Base-by-base conservation (phyloP, 2,797 vertebrate species). In the Poecilia velifera region DNA sequence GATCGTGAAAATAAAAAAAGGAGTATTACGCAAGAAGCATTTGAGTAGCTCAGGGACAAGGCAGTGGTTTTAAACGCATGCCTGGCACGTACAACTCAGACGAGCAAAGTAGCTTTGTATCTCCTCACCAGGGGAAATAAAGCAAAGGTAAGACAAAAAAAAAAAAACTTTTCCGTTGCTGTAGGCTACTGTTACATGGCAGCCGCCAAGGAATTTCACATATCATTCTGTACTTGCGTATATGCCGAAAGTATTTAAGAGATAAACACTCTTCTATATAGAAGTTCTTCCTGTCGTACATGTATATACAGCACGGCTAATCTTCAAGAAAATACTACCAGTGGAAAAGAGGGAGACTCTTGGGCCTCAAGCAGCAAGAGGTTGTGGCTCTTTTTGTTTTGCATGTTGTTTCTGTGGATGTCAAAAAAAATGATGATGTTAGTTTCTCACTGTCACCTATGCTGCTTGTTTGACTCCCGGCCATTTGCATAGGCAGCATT, bases 81-180 rank as follows among this genome's bases (percentile, higher is more conserved):
- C 93, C 82, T 92, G 87, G 92, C 95, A 95, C 92, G 93, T 94
- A 94, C 86, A 76, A 87, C 91, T 94, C 91, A 93, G 91, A 89
- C 78, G 86, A 91, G 94, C 90, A 92, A 93, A 93, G 90, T 91
- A 91, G 92, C 92, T 94, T 94, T 93, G 91, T 92, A 93, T 91
- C 92, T 92, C 90, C 83, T 92, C 94, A 94, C 93, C 94, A 76
- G 91, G 93, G 94, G 93, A 95, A 95, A 95, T 95, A 95, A 96
- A 95, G 91, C 92, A 92, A 94, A 95, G 94, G 92, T 93, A 92
- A 95, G 91, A 91, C 88, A 91, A 92, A 94, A 94, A 92, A 43
- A 39, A 94, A 94, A 92, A 71, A 71, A 45, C 87, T 93, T 92
- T 94, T 94, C 92, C 89, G 89, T 93, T 79, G 94, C 94, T 93